These are phyloP conservation scores for Plodia interpunctella DNA, from an alignment of 1,140 invertebrate genomes.

Conservation along the genomic window DNA sequence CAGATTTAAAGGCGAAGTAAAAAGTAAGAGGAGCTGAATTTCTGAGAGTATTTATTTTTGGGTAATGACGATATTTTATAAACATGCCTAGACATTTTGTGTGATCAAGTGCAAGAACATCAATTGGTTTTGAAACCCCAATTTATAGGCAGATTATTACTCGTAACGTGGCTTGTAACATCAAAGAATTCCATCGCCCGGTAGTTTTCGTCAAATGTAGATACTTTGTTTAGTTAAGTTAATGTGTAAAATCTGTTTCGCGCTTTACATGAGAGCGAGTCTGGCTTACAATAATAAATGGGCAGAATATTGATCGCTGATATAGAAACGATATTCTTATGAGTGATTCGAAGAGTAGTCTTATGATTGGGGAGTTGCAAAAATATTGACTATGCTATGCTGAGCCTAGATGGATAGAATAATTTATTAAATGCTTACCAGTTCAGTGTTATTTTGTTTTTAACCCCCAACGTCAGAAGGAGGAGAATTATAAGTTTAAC, in stretches of 20 bases:
- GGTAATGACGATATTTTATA: not conserved
- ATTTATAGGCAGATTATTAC: slow-evolving; percentile 14
- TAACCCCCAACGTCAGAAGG: no score
- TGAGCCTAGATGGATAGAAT: no score
- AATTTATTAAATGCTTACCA: no score
- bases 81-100: not conserved
- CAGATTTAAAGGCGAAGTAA: slow-evolving; percentile 1
- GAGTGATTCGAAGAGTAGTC: no score
- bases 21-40: not conserved
- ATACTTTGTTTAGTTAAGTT: slow-evolving; percentile 25
- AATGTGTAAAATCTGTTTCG: slow-evolving; percentile 30
- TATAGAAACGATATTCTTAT: no score
- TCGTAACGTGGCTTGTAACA: slow-evolving; percentile 25
- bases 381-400: no score
- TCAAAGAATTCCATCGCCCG: slow-evolving; percentile 36
- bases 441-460: no score
- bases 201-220: slow-evolving; percentile 37
- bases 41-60: slow-evolving; percentile 1
- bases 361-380: no score
- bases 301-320: not conserved
- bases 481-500: no score
- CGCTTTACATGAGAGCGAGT: slow-evolving; percentile 32
- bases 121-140: slow-evolving; percentile 8
- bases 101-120: not conserved
- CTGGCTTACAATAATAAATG: not conserved